Conservation (phyloP, 1,140 invertebrate species). For the Zaprionus vittiger region DNA sequence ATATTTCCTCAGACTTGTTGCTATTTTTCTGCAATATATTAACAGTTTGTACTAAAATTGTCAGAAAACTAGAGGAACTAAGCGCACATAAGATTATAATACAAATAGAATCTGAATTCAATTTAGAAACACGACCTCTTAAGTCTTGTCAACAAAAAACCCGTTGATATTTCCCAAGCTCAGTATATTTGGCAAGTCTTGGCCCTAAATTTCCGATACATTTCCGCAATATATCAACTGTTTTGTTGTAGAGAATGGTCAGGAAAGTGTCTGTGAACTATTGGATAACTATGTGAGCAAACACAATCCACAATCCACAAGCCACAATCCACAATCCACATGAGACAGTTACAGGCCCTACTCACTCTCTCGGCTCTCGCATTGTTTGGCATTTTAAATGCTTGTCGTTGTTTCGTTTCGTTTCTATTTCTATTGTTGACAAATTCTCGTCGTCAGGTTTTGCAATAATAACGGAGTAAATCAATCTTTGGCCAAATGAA, state of each 20-base stretch:
- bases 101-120: no score
- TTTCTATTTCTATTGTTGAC: constrained; percentile 21
- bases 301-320: background rate
- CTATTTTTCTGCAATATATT: no score
- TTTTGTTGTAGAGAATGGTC: background rate
- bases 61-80: no score
- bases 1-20: no score
- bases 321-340: no score
- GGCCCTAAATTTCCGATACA: background rate
- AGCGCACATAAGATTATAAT: no score
- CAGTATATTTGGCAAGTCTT: background rate
- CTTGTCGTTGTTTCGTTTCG: constrained; percentile 17
- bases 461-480: constrained; percentile 27
- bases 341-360: constrained; percentile 7
- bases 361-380: background rate
- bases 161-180: background rate
- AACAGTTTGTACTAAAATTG: no score
- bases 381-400: constrained; percentile 28
- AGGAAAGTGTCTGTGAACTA: constrained; percentile 23
- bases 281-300: constrained; percentile 3
- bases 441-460: constrained; percentile 35
- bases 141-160: no score
- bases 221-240: background rate
- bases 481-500: constrained; percentile 26
- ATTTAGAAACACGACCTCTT: no score